Evolutionary conservation across 1,140 invertebrate genomes (phyloP).

Genomic region (Dolichoris vasculosae): DNA sequence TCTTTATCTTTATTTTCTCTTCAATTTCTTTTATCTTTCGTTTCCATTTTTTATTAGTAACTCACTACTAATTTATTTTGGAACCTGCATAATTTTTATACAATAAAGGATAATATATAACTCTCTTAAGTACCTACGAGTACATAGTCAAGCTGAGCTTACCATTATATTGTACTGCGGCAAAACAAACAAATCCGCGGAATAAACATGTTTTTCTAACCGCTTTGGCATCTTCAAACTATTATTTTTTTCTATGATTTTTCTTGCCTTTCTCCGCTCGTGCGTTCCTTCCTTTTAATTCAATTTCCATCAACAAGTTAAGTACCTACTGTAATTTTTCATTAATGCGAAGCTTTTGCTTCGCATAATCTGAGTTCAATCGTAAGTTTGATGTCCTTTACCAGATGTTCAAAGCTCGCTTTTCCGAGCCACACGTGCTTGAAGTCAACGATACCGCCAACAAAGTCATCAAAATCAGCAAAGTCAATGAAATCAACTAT

Average conservation of each 20-base stretch:
- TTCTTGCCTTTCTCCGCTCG: neutral
- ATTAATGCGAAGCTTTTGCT: neutral
- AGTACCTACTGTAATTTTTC: neutral
- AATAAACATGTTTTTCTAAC: constrained; percentile 6
- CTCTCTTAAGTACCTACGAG: neutral
- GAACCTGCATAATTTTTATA: constrained; percentile 41
- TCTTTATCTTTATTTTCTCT: neutral
- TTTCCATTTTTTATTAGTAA: constrained; percentile 2
- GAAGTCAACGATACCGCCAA: neutral
- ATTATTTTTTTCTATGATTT: constrained; percentile 1
- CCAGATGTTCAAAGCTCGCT: neutral
- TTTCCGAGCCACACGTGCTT: neutral
- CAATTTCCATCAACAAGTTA: neutral
- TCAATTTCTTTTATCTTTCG: neutral
- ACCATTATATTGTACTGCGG: neutral
- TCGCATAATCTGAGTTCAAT: neutral
- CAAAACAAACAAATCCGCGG: constrained; percentile 27
- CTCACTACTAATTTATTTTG: neutral
- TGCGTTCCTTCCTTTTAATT: neutral
- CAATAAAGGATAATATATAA: constrained; percentile 36
- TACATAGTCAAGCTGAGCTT: neutral
- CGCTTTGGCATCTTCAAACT: constrained; percentile 15
- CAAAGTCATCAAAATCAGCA: too few species aligned
- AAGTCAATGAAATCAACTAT: too few species aligned
- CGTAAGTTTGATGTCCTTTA: neutral